Evolutionary conservation across 2,888 invertebrate species (phyloP), one percentile per base, ranked within the genome.

Genomic region (Trissoscelio sp.): DNA sequence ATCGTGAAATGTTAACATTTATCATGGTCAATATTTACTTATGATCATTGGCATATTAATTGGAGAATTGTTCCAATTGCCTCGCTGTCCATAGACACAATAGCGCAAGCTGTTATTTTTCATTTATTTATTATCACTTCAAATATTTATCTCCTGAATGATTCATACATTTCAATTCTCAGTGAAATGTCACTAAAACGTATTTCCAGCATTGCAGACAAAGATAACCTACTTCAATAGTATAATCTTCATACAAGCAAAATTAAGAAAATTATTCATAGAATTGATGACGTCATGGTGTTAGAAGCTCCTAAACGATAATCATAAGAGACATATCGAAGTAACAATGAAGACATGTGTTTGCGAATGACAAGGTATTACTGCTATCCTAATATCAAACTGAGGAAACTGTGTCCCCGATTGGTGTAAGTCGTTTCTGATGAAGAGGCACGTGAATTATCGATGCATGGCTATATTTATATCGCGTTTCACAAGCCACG

Each of bases 391-490:
- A 55, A 75, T 75, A 66, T 55, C 34, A n/a, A 67, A 60, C 67
- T 18, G 53, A 75, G 11, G 44, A 51, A 77, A 66, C 24, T 62
- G 57, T 57, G 64, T 78, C 62, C 58, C 48, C 69, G 55, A 70
- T 77, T 69, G 66, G 46, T 24, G 62, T 20, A 78, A 78, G 78
- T 37, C 70, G 51, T 75, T 70, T 55, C 55, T 69, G 80, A 55
- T 48, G 69, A 53, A 73, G 69, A 64, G 55, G 77, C 66, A 77
- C 9, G 69, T 53, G 81, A 72, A 72, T 77, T 72, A 72, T 81
- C 75, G 81, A 75, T 72, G 81, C 66, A 81, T 69, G 11, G 51
- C 60, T 77, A 42, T 77, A 72, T 81, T 81, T 81, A 77, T 69
- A 67, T 72, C 72, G 72, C 64, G 72, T 75, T 75, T 81, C 67